Base-by-base conservation (phyloP, 2,113 vertebrate species). In the Odocoileus hemionus region DNA sequence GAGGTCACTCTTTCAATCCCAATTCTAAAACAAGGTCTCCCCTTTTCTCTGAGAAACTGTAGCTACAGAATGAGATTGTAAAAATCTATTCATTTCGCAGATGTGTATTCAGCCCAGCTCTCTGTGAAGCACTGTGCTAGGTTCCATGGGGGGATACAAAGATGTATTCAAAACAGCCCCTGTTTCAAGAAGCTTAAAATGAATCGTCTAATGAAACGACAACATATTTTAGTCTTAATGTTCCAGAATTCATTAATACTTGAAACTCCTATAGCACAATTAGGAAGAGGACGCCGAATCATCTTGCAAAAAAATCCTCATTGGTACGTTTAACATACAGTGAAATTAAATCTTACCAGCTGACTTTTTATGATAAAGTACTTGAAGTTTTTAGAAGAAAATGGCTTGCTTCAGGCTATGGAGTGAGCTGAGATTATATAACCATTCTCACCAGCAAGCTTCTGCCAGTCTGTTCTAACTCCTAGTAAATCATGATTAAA, bases 321-420 rank as follows among this genome's bases (percentile, higher is more conserved):
- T 52, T 39, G 7, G 28, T 67, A n/a, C 7, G 7, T 74, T 95
- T 79, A 89, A 64, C 16, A 58, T 19, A 83, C 0, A 79, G 70
- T 94, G 36, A 91, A 78, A 86, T 91, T 14, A 96, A 21, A 70
- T 54, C 82, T 93, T 61, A 86, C 58, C 12, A 64, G 36, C 26
- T 30, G 30, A 87, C 36, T 30, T 67, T 52, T 76, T 74, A 19
- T 92, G 47, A 82, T 47, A n/a, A 84, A 39, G 5, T 26, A 70
- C 90, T 70, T 30, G 74, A 92, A 90, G 92, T 85, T 61, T 90
- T 84, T 92, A 80, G 55, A 96, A 89, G 78, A 64, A 94, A 94
- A 95, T 55, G 30, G 39, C 58, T 92, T 45, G n/a, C 92, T 85
- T 6, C 6, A 50, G 52, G 60, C 84, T 55, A 2, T 36, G 15